These are phyloP conservation scores for Caenorhabditis tropicalis DNA, from an alignment of 1,140 invertebrate genomes.

Conservation along the genomic window DNA sequence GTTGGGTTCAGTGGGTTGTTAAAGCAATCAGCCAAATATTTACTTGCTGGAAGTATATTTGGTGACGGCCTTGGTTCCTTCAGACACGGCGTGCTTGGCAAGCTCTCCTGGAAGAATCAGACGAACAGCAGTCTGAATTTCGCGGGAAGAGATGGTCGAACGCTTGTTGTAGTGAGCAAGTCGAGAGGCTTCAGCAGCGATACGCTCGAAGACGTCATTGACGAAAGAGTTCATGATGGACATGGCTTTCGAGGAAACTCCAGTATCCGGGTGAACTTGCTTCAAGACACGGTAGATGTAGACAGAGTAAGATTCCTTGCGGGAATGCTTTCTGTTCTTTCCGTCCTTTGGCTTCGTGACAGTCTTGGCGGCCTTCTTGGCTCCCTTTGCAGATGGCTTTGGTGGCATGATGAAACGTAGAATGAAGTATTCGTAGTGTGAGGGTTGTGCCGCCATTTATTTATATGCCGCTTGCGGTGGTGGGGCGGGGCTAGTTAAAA, in stretches of 20 bases:
- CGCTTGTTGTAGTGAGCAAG: constrained; percentile 80
- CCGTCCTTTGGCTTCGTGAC: constrained; percentile 72
- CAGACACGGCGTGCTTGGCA: constrained; percentile 74
- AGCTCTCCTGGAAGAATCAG: constrained; percentile 70
- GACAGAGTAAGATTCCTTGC: constrained; percentile 71
- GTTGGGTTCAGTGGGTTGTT: constrained; percentile 72
- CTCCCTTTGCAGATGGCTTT: constrained; percentile 73
- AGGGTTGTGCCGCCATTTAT: not conserved
- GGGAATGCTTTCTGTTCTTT: constrained; percentile 71
- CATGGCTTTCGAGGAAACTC: constrained; percentile 76
- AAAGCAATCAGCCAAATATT: not conserved
- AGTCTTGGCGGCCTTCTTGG: constrained; percentile 74
- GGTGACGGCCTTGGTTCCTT: constrained; percentile 74
- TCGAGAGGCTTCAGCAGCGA: constrained; percentile 78
- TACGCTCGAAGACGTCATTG: constrained; percentile 78
- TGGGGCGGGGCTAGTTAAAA: not conserved
- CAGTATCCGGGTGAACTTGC: constrained; percentile 73
- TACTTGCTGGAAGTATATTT: constrained; percentile 70
- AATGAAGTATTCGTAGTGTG: not conserved
- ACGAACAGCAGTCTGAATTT: constrained; percentile 69
- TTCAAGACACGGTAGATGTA: constrained; percentile 67
- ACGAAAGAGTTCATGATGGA: constrained; percentile 79
- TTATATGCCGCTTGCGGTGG: not conserved
- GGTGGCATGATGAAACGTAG: constrained; percentile 71
- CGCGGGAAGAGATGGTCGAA: constrained; percentile 73